Conservation (phyloP, 2,797 vertebrate species). For the Merluccius polli region DNA sequence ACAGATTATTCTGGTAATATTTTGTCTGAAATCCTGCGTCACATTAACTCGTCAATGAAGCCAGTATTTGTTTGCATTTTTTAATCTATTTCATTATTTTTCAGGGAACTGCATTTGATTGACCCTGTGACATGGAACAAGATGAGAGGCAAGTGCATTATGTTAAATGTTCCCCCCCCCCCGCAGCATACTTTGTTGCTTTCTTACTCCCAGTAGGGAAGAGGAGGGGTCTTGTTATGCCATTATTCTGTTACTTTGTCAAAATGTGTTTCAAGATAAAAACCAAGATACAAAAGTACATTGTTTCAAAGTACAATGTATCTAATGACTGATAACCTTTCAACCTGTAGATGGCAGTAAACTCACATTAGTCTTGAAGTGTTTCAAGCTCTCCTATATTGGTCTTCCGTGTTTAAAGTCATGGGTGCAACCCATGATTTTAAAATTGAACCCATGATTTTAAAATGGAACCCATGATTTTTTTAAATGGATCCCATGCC, state of each 20-base stretch:
- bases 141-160: conserved; percentile 80
- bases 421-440: neutral
- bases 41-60: neutral
- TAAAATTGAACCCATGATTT: neutral
- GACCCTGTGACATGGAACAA: conserved; percentile 88
- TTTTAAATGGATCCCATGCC: too few species aligned
- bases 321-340: neutral
- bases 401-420: neutral
- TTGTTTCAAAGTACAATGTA: neutral
- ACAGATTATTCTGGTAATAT: neutral
- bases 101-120: conserved; percentile 88
- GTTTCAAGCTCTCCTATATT: neutral
- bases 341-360: neutral
- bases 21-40: neutral
- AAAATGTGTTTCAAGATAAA: neutral
- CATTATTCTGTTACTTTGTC: neutral
- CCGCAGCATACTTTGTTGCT: neutral
- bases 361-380: neutral
- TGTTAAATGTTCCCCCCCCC: neutral
- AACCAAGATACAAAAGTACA: neutral
- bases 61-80: neutral
- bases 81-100: conserved; percentile 25
- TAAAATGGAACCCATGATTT: too few species aligned
- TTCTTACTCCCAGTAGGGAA: neutral
- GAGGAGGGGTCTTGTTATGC: neutral